Evolutionary conservation across 2,888 invertebrate species (phyloP).

Genomic region (Pristionchus exspectatus): DNA sequence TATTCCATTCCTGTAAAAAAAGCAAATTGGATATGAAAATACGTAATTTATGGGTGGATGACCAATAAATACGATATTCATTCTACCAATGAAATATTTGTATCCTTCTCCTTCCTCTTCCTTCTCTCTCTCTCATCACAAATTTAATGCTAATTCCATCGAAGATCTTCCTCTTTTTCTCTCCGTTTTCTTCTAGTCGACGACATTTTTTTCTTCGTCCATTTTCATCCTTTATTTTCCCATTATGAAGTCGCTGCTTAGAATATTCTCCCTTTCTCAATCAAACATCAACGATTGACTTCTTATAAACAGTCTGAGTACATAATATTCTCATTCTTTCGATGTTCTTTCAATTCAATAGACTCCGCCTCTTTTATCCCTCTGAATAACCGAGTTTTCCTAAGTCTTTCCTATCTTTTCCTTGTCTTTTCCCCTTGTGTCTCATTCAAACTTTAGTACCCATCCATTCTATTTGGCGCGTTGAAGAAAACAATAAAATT

Average conservation of each 20-base stretch:
- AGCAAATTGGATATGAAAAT: not conserved
- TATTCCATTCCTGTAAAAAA: not conserved
- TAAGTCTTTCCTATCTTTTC: not conserved
- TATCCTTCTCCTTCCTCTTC: not conserved
- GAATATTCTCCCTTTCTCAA: not conserved
- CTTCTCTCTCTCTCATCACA: slow-evolving; percentile 27
- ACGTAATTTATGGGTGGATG: no score
- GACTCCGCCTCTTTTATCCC: slow-evolving; percentile 13
- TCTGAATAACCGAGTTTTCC: not conserved
- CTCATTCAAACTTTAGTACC: slow-evolving; percentile 43
- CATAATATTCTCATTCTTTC: not conserved
- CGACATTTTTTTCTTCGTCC: not conserved
- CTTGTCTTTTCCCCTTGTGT: slow-evolving; percentile 3
- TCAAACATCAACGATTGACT: not conserved
- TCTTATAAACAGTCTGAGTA: not conserved
- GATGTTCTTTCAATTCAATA: not conserved
- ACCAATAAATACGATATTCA: not conserved
- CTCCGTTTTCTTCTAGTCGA: not conserved
- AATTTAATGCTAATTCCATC: slow-evolving; percentile 36
- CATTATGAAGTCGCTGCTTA: not conserved
- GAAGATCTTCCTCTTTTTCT: not conserved
- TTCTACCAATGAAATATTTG: not conserved
- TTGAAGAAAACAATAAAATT: slow-evolving; percentile 9
- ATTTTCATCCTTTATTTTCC: not conserved
- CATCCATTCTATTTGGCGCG: slow-evolving; percentile 5